These are phyloP conservation scores for Oncorhynchus kisutch DNA, from an alignment of 2,113 vertebrate species.

Conservation along the genomic window DNA sequence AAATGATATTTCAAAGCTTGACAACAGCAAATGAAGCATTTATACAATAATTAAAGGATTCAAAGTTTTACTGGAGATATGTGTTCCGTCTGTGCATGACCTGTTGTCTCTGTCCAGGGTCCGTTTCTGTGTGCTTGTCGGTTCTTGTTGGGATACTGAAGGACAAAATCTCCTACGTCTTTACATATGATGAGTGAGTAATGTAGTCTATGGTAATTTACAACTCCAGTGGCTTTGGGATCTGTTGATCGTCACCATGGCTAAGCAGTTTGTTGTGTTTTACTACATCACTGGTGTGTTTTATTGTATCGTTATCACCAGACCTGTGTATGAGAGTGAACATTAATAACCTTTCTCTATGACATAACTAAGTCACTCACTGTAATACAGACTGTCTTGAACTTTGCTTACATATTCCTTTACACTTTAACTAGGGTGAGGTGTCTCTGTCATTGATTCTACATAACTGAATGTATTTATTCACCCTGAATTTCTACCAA, in stretches of 20 bases:
- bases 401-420: constrained; percentile 8
- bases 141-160: constrained; percentile 71
- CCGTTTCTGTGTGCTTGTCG: constrained; percentile 70
- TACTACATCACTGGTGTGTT: neutral
- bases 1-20: neutral
- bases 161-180: constrained; percentile 77
- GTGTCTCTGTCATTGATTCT: neutral
- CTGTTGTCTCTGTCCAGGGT: constrained; percentile 62
- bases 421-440: constrained; percentile 24
- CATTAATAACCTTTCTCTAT: neutral
- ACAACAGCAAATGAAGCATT: neutral
- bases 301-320: too few relatives aligned
- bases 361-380: neutral
- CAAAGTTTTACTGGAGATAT: neutral
- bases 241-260: neutral
- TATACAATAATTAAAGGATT: neutral
- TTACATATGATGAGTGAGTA: constrained; percentile 84
- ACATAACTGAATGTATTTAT: neutral
- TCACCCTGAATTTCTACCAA: neutral
- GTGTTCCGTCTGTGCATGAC: neutral
- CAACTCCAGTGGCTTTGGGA: neutral
- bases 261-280: neutral
- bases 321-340: neutral
- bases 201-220: neutral
- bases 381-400: constrained; percentile 11